These are phyloP conservation scores for Dendrocincla fuliginosa DNA, from an alignment of 2,797 vertebrate species.

Conservation along the genomic window DNA sequence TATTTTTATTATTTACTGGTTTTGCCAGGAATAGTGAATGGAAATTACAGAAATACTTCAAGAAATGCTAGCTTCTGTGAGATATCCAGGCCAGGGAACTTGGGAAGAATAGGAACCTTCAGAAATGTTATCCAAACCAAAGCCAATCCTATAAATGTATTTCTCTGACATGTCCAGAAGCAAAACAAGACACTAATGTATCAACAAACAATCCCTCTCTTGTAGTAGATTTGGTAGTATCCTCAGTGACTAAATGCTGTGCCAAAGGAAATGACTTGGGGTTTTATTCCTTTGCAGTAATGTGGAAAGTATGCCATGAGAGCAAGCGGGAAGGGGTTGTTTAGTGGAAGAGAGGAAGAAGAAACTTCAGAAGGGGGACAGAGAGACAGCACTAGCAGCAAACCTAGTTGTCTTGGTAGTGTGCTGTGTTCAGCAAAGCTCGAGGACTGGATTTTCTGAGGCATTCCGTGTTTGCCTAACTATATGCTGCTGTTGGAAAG, in stretches of 20 bases:
- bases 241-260: neutral
- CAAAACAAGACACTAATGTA: neutral
- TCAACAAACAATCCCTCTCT: neutral
- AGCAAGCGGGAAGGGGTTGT: neutral
- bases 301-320: slow-evolving; percentile 39
- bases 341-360: neutral
- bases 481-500: neutral
- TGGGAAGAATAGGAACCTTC: neutral
- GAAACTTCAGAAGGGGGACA: neutral
- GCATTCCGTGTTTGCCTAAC: neutral
- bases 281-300: slow-evolving; percentile 37
- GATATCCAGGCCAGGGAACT: neutral
- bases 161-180: neutral
- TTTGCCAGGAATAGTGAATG: neutral
- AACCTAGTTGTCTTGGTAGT: neutral
- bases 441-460: neutral
- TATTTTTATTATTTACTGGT: neutral
- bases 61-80: neutral
- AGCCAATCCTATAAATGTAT: neutral
- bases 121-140: slow-evolving; percentile 17
- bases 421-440: neutral
- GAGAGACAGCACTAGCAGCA: neutral
- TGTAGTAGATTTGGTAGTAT: neutral
- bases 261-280: slow-evolving; percentile 35
- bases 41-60: neutral